A percentile compares a stretch with the other conserved stretches of the same genome.
Conservation (phyloP, 2,797 vertebrate genomes). For the Anableps anableps region DNA sequence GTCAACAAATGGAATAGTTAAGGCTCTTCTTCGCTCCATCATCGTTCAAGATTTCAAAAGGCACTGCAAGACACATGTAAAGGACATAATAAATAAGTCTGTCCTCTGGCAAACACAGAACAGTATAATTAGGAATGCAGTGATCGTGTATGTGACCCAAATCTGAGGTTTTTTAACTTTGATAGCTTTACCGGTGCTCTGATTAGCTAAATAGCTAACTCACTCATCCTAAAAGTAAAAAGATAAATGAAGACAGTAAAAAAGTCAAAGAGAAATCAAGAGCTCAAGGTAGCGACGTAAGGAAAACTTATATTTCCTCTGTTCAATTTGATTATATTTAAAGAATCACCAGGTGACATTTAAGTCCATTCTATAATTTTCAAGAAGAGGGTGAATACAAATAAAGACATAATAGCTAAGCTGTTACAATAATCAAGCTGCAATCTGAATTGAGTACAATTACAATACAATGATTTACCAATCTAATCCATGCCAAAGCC, state of each 20-base stretch:
- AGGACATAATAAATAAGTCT: background rate
- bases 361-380: background rate
- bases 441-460: background rate
- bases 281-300: background rate
- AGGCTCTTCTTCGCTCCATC: slow-evolving; percentile 74
- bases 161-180: background rate
- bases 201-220: background rate
- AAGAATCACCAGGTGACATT: background rate
- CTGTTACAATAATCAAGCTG: background rate
- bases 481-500: background rate
- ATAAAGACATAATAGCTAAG: background rate
- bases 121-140: background rate
- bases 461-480: background rate
- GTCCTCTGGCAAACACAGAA: background rate
- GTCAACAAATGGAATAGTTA: slow-evolving; percentile 70
- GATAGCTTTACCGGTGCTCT: background rate
- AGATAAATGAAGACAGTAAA: background rate
- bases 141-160: background rate
- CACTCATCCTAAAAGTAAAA: background rate
- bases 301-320: background rate
- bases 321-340: background rate
- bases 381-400: background rate
- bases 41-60: slow-evolving; percentile 41
- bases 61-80: slow-evolving; percentile 45
- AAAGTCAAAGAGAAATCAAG: background rate